Base-by-base conservation (phyloP, 1,140 invertebrate genomes). In the Anastrepha obliqua region DNA sequence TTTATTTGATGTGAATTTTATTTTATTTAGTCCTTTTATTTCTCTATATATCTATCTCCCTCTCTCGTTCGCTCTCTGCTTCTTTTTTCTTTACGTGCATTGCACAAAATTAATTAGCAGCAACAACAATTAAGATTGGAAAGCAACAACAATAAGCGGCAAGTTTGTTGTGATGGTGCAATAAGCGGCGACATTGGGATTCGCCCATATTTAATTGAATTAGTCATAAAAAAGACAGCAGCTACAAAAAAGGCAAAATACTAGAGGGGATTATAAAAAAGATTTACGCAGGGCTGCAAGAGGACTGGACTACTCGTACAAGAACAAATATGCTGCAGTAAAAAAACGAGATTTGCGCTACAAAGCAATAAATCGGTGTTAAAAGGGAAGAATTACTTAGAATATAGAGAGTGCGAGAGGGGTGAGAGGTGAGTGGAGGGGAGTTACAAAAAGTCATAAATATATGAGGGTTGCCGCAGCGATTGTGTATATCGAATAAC, bases 121-220 rank as follows among this genome's bases (percentile, higher is more conserved):
- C 74, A 58, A 58, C 74, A 13, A 58, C 42, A 74, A 74, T 3
- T n/a, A 29, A 55, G 51, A 55, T 55, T 55, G 51, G 51, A 55
- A 55, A 55, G 51, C 74, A 81, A 51, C 70, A 74, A 74, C 39
- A 74, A 81, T n/a, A 55, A 55, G n/a, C 74, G 11, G 20, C 17
- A n/a, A 58, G 8, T 13, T 7, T 81, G 17, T 47, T 17, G 7
- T 81, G 47, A 55, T 81, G 74, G 51, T n/a, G 9, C 9, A 44
- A 42, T 55, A 81, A 81, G 74, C 74, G 74, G 47, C 47, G 74
- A 81, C 74, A 81, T 81, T 81, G 74, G 74, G 74, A 81, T 81
- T 51, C 74, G 74, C 74, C 74, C 74, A 55, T 81, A 81, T 81
- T 81, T 81, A 81, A 81, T 81, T 81, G 74, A 81, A 81, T 81